Base-by-base conservation (phyloP, 2,797 vertebrate species). In the Spondyliosoma cantharus region DNA sequence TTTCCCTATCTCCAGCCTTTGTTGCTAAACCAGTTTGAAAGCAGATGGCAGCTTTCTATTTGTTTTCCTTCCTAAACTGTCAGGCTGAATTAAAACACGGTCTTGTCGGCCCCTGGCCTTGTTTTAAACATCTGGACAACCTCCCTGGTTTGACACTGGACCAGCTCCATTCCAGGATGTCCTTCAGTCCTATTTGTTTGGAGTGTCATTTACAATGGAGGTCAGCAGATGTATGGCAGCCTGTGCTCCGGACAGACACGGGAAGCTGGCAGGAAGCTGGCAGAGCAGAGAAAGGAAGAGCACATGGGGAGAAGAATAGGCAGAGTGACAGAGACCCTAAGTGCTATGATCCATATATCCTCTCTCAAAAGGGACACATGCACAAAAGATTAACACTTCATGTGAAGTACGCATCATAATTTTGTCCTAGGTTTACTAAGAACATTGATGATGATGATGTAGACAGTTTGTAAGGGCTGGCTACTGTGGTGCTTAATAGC, bases 221-320 rank as follows among this genome's bases (percentile, higher is more conserved):
- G 89, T 93, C 91, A 92, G 78, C 70, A 79, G 78, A 85, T 87
- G 78, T 80, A 71, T 72, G 58, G 78, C 68, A 75, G 67, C 70
- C 84, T 59, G 77, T 74, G 80, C 49, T 78, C 71, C 56, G 78
- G 76, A 89, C 80, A 84, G 85, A 91, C 75, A 80, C 72, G 69
- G 87, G 89, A 90, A 90, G 84, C 62, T 71, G 69, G 74, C 86
- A 93, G 92, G 93, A 93, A 93, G 81, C 85, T 79, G 87, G 85
- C 84, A 83, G 84, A 87, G 82, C 48, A 71, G 82, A 82, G 84
- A 89, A 74, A 91, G 93, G 93, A 94, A 94, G 83, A 86, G 78
- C 85, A 75, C 80, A 91, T 60, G 7, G 86, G 82, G 75, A 87
- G 85, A 88, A 86, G 85, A 83, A 92, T 82, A 83, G 89, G 70